A percentile compares a stretch with the other conserved stretches of the same genome.
Evolutionary conservation across 1,140 invertebrate species (phyloP).

Genomic region (Geopemphigus sp.): DNA sequence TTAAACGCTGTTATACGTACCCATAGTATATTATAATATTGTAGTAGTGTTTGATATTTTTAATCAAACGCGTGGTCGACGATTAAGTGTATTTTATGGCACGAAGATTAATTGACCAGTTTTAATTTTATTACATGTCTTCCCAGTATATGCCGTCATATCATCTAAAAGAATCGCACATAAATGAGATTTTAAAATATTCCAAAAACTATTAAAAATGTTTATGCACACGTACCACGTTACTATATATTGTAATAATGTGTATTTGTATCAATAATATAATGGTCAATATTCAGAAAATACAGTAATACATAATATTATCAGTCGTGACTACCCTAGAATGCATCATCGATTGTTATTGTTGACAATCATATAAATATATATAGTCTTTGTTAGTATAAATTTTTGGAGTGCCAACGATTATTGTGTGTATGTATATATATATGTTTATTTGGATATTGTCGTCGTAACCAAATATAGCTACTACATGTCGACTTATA

Average conservation of each 20-base stretch:
- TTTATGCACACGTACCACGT: too few relatives aligned
- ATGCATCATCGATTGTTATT: not conserved
- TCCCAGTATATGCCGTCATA: not conserved
- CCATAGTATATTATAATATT: not conserved
- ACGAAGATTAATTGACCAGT: conserved; percentile 7
- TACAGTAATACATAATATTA: too few relatives aligned
- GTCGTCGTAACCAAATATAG: too few relatives aligned
- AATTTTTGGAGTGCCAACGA: too few relatives aligned
- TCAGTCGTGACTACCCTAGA: too few relatives aligned
- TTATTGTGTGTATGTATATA: too few relatives aligned
- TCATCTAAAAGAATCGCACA: not conserved
- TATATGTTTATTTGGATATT: too few relatives aligned
- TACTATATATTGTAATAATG: too few relatives aligned
- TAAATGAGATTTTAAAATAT: not conserved
- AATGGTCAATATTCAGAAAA: too few relatives aligned
- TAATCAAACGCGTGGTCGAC: conserved; percentile 20
- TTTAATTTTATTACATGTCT: not conserved
- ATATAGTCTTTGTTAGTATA: too few relatives aligned
- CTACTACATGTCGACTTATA: not conserved
- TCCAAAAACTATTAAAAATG: not conserved
- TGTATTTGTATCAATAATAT: too few relatives aligned
- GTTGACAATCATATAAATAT: too few relatives aligned
- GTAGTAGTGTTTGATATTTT: conserved; percentile 9
- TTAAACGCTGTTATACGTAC: not conserved
- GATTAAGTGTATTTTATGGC: not conserved